Evolutionary conservation across 2,113 vertebrate species (phyloP), one percentile per base, ranked within the genome.

Genomic region (Myodes glareolus): DNA sequence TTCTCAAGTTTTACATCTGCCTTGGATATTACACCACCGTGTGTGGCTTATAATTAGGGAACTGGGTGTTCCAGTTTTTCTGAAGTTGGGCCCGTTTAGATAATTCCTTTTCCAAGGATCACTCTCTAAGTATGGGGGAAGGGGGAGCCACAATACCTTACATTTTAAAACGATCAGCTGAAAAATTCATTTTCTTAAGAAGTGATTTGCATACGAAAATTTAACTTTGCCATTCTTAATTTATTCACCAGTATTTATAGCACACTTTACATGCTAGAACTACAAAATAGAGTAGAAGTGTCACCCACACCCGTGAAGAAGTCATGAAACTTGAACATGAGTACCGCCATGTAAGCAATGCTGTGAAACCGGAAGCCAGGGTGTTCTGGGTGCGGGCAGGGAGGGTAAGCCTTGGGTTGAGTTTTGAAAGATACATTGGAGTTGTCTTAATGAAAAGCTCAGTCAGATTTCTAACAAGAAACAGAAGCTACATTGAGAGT

Each of bases 171-270:
- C 65, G 50, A 4, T n/a, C 65, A 58, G n/a, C 27, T 82, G 92
- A 95, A 91, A 47, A 70, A 58, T 90, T 92, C 45, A 45, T 82
- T 90, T 95, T 88, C 31, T 47, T 77, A 88, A 94, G 31, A 94
- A 97, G 47, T 78, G 52, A 55, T 94, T 90, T 88, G 25, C n/a
- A 33, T 93, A 89, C 67, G 90, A 93, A 85, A 65, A 92, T 90
- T 73, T 31, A 87, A 85, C 19, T 58, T 90, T 67, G 61, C 72
- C 87, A 81, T 55, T 94, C 36, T 85, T 91, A 92, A 78, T 80
- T n/a, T 65, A 95, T 33, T 39, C 82, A 86, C 27, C 65, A n/a
- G 47, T 93, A 91, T 72, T 86, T 91, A 63, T 77, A 76, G 82
- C 75, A 39, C 25, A 47, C 42, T 91, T 96, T 63, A 89, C 70